Percentiles rank a stretch among this genome's conserved stretches.
Conservation (phyloP, 2,888 invertebrate species). For the Cheilosia scutellata region DNA sequence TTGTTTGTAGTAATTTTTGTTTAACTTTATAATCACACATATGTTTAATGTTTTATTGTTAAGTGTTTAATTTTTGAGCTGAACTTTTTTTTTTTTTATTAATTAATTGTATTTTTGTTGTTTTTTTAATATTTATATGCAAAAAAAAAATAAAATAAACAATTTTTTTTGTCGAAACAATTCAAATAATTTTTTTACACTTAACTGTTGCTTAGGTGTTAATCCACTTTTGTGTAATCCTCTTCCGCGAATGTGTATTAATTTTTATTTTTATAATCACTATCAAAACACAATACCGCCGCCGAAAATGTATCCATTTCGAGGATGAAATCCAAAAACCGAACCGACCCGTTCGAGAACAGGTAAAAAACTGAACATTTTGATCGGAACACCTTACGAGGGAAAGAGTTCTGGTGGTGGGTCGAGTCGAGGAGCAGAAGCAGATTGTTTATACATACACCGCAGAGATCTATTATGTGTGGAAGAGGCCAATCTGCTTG, state of each 20-base stretch:
- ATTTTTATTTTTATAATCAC: background rate
- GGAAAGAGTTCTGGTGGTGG: conserved; percentile 37
- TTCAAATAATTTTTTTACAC: conserved; percentile 52
- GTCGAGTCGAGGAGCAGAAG: conserved; percentile 26
- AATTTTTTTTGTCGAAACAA: conserved; percentile 33
- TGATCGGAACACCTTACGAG: conserved; percentile 60
- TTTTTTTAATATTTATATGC: conserved; percentile 65
- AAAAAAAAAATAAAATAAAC: conserved; percentile 56
- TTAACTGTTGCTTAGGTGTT: conserved; percentile 51
- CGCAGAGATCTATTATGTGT: conserved; percentile 58
- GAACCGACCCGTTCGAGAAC: conserved; percentile 75
- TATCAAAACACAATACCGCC: conserved; percentile 33
- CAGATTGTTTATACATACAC: conserved; percentile 56
- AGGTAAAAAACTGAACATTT: conserved; percentile 77
- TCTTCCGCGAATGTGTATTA: conserved; percentile 3
- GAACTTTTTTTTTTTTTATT: conserved; percentile 8
- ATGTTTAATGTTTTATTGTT: conserved; percentile 76
- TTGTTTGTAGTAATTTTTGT: conserved; percentile 41
- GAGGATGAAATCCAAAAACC: conserved; percentile 37
- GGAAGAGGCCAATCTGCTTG: conserved; percentile 55
- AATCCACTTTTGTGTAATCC: conserved; percentile 19
- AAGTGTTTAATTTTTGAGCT: conserved; percentile 75
- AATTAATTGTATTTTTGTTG: conserved; percentile 67
- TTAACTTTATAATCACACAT: conserved; percentile 54
- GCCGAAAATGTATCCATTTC: conserved; percentile 11